Base-by-base conservation (phyloP, 1,140 invertebrate species). In the Drosophila littoralis region DNA sequence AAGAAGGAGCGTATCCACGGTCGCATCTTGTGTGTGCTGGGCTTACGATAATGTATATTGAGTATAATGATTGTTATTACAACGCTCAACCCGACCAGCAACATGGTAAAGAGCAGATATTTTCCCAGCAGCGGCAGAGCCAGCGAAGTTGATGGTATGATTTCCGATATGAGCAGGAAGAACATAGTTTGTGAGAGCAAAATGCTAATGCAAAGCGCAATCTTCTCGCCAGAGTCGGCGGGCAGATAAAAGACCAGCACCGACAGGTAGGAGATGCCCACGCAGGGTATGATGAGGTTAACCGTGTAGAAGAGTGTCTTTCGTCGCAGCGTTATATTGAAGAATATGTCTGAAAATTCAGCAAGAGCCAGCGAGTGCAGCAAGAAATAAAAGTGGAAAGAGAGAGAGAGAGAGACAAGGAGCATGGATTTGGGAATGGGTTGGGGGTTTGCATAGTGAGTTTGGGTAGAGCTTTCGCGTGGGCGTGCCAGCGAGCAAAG, bases 1-100 rank as follows among this genome's bases (percentile, higher is more conserved):
- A 99, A 99, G 73, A 99, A 95, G 65, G 94, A 95, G 48, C 97
- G 93, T 7, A 98, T 96, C 97, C 97, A 98, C 0, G 96, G 96
- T 0, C 97, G 95, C 97, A 99, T 99, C 93, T 97, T 97, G 92
- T 99, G 98, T 0, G 99, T 99, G 76, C 98, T 98, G 2, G 99
- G 98, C 89, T 99, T 99, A 2, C 99, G 96, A 92, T 99, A 99
- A 92, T 99, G 99, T n/a, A 99, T 97, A 92, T 99, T 99, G 28
- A 99, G 93, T 81, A 99, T 98, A 64, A 99, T 95, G 77, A 99
- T 99, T 17, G 99, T 99, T 74, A 99, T 97, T 13, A 99, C 95
- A 43, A 99, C 98, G 17, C 98, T 99, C 7, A 99, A 93, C 0
- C 97, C 98, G 1, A 99, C 98, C 22, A 99, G 94, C 43, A 99